A percentile compares a stretch with the other conserved stretches of the same genome.
Conservation (phyloP, 2,113 vertebrate genomes). For the Takifugu flavidus region DNA sequence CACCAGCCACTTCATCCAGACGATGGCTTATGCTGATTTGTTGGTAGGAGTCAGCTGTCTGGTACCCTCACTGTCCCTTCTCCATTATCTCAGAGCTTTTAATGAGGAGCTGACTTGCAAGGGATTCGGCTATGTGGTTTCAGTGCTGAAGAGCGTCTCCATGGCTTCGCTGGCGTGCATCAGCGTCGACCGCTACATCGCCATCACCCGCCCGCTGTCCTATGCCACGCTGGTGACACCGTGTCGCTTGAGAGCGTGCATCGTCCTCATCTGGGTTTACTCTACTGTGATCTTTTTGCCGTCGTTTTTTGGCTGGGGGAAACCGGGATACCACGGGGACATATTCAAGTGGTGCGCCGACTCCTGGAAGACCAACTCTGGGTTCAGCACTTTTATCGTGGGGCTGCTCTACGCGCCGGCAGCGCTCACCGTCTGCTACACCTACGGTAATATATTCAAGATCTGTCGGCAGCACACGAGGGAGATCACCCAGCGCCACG, state of each 20-base stretch:
- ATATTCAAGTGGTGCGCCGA: conserved; percentile 85
- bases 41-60: conserved; percentile 89
- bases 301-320: conserved; percentile 81
- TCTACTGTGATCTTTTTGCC: conserved; percentile 86
- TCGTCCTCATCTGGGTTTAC: conserved; percentile 86
- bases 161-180: conserved; percentile 92
- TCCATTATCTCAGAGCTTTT: conserved; percentile 78
- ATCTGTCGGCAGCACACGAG: conserved; percentile 91
- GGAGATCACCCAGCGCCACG: conserved; percentile 86
- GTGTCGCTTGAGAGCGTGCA: conserved; percentile 84
- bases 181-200: conserved; percentile 77
- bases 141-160: conserved; percentile 90
- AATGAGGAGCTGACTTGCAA: conserved; percentile 85
- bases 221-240: conserved; percentile 89
- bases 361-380: conserved; percentile 81
- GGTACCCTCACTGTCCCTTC: conserved; percentile 86
- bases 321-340: conserved; percentile 79
- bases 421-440: conserved; percentile 86
- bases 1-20: conserved; percentile 93
- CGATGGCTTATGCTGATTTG: conserved; percentile 92
- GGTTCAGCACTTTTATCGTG: conserved; percentile 87
- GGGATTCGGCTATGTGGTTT: conserved; percentile 85
- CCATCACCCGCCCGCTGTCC: conserved; percentile 83
- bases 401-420: conserved; percentile 86
- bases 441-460: conserved; percentile 90